A percentile compares a stretch with the other conserved stretches of the same genome.
Evolutionary conservation across 2,888 invertebrate genomes (phyloP).

Genomic region (Synanthedon vespiformis): DNA sequence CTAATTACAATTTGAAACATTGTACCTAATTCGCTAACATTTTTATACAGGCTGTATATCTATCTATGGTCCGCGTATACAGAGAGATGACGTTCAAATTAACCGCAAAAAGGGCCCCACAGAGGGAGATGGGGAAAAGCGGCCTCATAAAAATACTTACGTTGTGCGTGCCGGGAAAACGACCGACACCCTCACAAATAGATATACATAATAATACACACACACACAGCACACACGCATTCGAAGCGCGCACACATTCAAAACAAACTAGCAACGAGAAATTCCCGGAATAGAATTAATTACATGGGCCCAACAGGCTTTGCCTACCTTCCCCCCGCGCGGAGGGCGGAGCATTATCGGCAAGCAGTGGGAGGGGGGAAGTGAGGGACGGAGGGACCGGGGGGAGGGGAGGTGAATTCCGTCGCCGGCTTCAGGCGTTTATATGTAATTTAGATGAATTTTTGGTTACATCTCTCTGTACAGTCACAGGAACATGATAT

Average conservation of each 20-base stretch:
- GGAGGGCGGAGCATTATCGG: constrained; percentile 8
- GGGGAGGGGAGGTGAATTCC: constrained; percentile 6
- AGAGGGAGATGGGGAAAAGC: too few relatives aligned
- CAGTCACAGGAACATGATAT: too few relatives aligned
- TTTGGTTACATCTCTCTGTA: neutral
- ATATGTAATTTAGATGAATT: neutral
- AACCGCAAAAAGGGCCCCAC: too few relatives aligned
- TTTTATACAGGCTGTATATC: too few relatives aligned
- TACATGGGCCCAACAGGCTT: constrained; percentile 17
- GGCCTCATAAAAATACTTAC: neutral
- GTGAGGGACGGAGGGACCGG: constrained; percentile 14
- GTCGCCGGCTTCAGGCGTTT: constrained; percentile 15
- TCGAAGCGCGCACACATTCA: constrained; percentile 4
- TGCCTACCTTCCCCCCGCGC: constrained; percentile 1
- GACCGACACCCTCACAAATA: constrained; percentile 5
- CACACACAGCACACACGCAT: constrained; percentile 5
- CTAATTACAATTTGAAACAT: too few relatives aligned
- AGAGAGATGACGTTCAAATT: too few relatives aligned
- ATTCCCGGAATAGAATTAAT: constrained; percentile 40
- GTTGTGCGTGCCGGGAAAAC: neutral
- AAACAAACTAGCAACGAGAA: constrained; percentile 13
- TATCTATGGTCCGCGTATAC: too few relatives aligned
- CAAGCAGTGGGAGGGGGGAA: constrained; percentile 4
- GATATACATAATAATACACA: constrained; percentile 1
- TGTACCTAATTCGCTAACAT: too few relatives aligned